Base-by-base conservation (phyloP, 2,888 invertebrate species). In the Pegoplata infirma region DNA sequence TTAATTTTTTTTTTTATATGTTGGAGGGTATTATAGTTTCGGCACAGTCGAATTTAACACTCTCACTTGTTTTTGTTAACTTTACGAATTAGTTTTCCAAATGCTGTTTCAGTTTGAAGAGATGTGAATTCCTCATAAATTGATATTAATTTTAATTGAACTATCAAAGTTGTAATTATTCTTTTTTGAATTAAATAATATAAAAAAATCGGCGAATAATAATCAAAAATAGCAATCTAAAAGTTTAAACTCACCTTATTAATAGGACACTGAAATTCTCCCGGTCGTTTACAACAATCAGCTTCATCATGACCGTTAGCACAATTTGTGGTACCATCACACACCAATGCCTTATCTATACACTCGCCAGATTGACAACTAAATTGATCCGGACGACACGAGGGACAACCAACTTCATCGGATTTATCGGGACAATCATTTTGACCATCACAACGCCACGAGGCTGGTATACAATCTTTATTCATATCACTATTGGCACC, bases 341-440 rank as follows among this genome's bases (percentile, higher is more conserved):
- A 93, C 0, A 92, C 92, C 83, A 90, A 89, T 10, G 90, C 88
- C 84, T 90, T 87, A 87, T 92, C 93, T 73, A 94, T 93, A 82
- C 94, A 94, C 53, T 92, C 91, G 82, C 87, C 90, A 0, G 89
- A 89, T 81, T 89, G 89, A 56, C 90, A 90, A 25, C 91, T 93
- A 82, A 95, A 96, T 87, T 95, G 91, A 89, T 93, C 89, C 58
- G 92, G 89, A 66, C 91, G 90, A 88, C 96, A 96, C n/a, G 92
- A 91, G 7, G 94, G 92, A 89, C 94, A 93, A 81, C 93, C 91
- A 69, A 93, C 90, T 90, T 95, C 96, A 88, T 97, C 97, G 10
- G 95, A 94, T 63, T 94, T 94, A 89, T 96, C 96, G 1, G 93
- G 91, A 88, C 97, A 97, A 88, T 97, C 97, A 64, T 91, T 91